A percentile compares a stretch with the other conserved stretches of the same genome.
Evolutionary conservation across 2,888 invertebrate genomes (phyloP).

Genomic region (Leptarthrus brevirostris): DNA sequence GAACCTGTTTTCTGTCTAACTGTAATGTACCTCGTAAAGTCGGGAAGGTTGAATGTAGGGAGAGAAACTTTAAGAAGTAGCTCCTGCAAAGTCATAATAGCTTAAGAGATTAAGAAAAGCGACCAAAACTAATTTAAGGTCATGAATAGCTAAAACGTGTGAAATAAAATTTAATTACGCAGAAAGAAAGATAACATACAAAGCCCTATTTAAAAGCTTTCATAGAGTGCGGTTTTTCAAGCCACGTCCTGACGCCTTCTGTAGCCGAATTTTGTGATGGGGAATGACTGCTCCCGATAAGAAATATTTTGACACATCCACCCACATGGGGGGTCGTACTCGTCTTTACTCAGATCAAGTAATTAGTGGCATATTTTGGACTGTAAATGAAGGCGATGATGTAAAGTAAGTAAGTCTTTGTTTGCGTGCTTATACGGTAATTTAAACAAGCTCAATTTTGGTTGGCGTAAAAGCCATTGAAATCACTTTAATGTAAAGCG

Average conservation of each 20-base stretch:
- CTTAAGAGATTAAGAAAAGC: neutral
- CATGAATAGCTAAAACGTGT: constrained; percentile 33
- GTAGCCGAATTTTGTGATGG: neutral
- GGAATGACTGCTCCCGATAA: neutral
- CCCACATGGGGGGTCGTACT: neutral
- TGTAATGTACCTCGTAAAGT: no score
- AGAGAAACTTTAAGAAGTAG: neutral
- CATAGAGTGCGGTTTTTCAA: neutral
- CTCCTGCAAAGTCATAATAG: neutral
- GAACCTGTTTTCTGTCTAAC: no score
- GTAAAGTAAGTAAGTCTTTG: no score
- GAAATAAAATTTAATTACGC: constrained; percentile 41
- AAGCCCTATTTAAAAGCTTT: constrained; percentile 7
- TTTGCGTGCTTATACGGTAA: neutral
- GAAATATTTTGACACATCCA: neutral
- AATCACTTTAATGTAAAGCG: no score
- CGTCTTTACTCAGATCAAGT: neutral
- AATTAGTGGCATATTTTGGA: neutral
- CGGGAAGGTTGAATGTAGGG: no score
- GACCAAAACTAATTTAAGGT: neutral
- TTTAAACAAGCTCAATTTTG: no score
- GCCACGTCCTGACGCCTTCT: neutral
- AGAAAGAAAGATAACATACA: constrained; percentile 21
- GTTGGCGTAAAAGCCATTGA: no score
- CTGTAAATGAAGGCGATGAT: neutral